Percentiles rank a stretch among this genome's conserved stretches.
These are phyloP conservation scores for Petroica traversi DNA, from an alignment of 2,113 vertebrate genomes.

Conservation along the genomic window DNA sequence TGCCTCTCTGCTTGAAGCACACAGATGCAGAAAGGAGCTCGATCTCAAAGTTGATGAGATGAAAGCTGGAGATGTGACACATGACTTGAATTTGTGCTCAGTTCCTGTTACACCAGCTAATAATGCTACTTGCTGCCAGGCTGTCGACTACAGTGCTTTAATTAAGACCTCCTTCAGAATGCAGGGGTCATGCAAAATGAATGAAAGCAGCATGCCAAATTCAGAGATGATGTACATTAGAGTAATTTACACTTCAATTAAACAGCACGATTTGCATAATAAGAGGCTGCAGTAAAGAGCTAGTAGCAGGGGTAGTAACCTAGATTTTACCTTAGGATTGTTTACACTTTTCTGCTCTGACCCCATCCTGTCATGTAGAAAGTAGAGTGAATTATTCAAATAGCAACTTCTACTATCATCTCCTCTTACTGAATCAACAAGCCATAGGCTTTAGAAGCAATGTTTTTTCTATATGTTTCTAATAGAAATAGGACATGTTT, in stretches of 20 bases:
- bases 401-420: neutral
- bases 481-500: neutral
- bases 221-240: slow-evolving; percentile 46
- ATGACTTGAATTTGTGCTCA: slow-evolving; percentile 18
- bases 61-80: neutral
- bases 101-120: slow-evolving; percentile 12
- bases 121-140: neutral
- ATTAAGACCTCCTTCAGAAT: slow-evolving; percentile 51
- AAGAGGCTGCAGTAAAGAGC: slow-evolving; percentile 5
- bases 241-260: slow-evolving; percentile 60
- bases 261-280: slow-evolving; percentile 45
- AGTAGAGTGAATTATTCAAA: neutral
- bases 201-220: slow-evolving; percentile 43
- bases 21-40: neutral
- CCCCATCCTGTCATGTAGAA: neutral
- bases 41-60: neutral
- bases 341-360: slow-evolving; percentile 4
- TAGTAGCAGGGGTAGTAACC: slow-evolving; percentile 7
- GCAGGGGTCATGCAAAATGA: slow-evolving; percentile 51
- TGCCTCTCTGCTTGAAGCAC: neutral
- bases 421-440: neutral
- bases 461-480: neutral
- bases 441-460: neutral
- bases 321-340: slow-evolving; percentile 32
- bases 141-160: neutral